Evolutionary conservation across 2,797 vertebrate genomes (phyloP), one percentile per base, ranked within the genome.

Genomic region (Vespertilio murinus): DNA sequence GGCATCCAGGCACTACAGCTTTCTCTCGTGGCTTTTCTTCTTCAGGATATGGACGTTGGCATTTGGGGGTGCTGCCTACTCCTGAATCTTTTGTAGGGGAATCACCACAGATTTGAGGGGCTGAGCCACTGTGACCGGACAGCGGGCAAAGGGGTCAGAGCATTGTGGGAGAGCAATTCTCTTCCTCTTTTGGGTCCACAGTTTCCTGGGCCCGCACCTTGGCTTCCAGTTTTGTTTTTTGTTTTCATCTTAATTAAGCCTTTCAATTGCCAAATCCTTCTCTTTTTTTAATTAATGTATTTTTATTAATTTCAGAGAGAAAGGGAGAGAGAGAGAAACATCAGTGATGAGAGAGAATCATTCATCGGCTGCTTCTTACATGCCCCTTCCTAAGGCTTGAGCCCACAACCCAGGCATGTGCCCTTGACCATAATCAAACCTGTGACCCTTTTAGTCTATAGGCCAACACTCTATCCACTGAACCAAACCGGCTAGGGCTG

Each of bases 191-290:
- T 83, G 69, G 49, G 8, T n/a, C 45, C 12, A 4, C 33, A 5
- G 84, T 86, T 79, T 85, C 95, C 42, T 95, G 95, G 78, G 91
- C 96, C 84, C 97, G 28, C 33, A 96, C 97, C 56, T 97, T 98
- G 90, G 97, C 98, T 94, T 99, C 99, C 93, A 99, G 97, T 97
- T 98, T 61, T 61, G 25, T 61, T 98, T 93, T 97, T 98, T 96
- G 99, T 99, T 94, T 98, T 99, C 95, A 98, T 98, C 94, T 98
- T 99, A 67, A 99, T 98, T 99, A 67, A 99, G 97, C 95, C 98
- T 98, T 98, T 99, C 97, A 94, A 99, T 99, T 94, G 99, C 98
- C 94, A 98, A 97, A 93, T 98, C 98, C 47, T 61, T 61, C 59
- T 61, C 59, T 59, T 61, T 30, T 61, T 61, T 61, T 61, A 56